Base-by-base conservation (phyloP, 2,797 vertebrate genomes). In the Acanthurus leucopareius region DNA sequence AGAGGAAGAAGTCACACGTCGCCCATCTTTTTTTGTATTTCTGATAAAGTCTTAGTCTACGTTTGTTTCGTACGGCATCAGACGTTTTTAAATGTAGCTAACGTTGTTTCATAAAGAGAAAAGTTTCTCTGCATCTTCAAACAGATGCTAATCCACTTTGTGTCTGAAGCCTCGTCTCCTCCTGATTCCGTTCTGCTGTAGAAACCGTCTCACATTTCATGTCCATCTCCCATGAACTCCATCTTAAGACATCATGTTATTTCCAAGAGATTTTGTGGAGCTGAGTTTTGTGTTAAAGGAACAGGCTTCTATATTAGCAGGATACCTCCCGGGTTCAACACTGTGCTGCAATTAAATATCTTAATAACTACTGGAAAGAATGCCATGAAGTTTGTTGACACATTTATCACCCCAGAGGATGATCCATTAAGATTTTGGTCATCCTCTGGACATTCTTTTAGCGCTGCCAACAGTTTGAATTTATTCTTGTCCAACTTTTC, bases 181-280 rank as follows among this genome's bases (percentile, higher is more conserved):
- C n/a, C 38, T 47, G 3, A 32, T 10, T 44, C 47, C 11, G 17
- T 63, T 51, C 32, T 17, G 32, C 63, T 47, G 40, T 1, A 53
- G 52, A 72, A 40, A 57, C 69, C 63, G 44, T 67, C 79, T 82
- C 79, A 57, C 42, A 35, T 88, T 76, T 79, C 76, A n/a, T 1
- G 8, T 75, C 57, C 42, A 62, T 61, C 63, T 74, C 25, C 5
- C 40, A 58, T 69, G 47, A 14, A 57, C 47, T 79, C 86, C 84
- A 88, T 87, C 67, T 85, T 80, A 63, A 75, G 76, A 73, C 74
- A 47, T 82, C 73, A 72, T 0, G 70, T 77, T 77, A 73, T 77
- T 69, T 88, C 77, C 73, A 69, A 73, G 82, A 88, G 73, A 80
- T 61, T 69, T 75, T 57, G 54, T 66, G 71, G 66, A 76, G 32